These are phyloP conservation scores for Crocallis elinguaria DNA, from an alignment of 2,888 invertebrate species.

Conservation along the genomic window DNA sequence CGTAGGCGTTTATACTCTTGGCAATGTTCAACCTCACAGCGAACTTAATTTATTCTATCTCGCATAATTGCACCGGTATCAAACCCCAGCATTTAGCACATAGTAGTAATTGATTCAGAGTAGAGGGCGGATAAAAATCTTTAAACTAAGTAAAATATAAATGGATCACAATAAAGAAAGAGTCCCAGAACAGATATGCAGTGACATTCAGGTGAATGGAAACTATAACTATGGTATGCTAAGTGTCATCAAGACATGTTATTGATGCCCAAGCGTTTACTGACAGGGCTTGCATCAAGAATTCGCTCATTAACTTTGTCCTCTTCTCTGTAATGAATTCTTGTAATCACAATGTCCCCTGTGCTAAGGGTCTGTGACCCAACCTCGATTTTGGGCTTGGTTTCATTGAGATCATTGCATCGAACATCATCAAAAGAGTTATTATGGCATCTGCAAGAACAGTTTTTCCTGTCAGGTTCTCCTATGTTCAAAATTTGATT, in stretches of 20 bases:
- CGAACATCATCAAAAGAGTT: conserved; percentile 67
- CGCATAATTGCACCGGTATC: conserved; percentile 67
- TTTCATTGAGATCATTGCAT: conserved; percentile 78
- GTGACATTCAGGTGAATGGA: conserved; percentile 77
- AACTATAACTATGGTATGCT: conserved; percentile 44
- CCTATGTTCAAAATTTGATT: conserved; percentile 79
- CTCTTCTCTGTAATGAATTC: conserved; percentile 86
- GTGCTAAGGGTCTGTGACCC: conserved; percentile 95
- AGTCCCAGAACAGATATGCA: conserved; percentile 61
- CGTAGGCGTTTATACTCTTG: conserved; percentile 71
- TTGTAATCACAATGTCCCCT: conserved; percentile 96
- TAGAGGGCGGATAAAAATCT: conserved; percentile 43
- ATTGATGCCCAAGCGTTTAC: conserved; percentile 72
- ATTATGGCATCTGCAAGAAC: conserved; percentile 85
- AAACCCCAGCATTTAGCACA: conserved; percentile 55
- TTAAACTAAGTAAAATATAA: conserved; percentile 58
- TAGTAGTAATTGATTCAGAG: conserved; percentile 46
- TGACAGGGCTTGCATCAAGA: conserved; percentile 74
- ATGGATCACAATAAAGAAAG: conserved; percentile 71
- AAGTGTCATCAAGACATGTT: conserved; percentile 77
- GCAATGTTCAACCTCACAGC: conserved; percentile 71
- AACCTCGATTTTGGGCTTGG: conserved; percentile 80
- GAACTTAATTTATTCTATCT: conserved; percentile 74
- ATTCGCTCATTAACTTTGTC: conserved; percentile 77
- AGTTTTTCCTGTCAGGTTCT: conserved; percentile 75